Base-by-base conservation (phyloP, 2,113 vertebrate species). In the Pachypanchax playfairii region DNA sequence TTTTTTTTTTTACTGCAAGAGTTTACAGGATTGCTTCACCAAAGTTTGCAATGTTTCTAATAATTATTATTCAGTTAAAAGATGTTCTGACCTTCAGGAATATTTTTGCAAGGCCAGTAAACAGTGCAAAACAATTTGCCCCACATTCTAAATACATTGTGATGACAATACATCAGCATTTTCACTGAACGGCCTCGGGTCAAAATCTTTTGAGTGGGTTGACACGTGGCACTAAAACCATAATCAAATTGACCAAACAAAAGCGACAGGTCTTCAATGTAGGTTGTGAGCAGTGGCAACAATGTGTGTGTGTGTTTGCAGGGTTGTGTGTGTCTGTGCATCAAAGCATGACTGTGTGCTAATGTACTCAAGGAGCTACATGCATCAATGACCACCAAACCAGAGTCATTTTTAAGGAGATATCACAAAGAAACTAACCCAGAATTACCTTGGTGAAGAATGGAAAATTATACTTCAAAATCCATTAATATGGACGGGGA, bases 91-190 rank as follows among this genome's bases (percentile, higher is more conserved):
- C 73, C 60, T 86, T 83, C 73, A 55, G 28, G 70, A 20, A 35
- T 38, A 11, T 2, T 55, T 26, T 47, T 6, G 28, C 13, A 41
- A 54, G 39, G 31, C 33, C 50, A 41, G 24, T 6, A 58, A 42
- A 18, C 58, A 65, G 33, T 17, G 58, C 1, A 4, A 41, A 71
- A 44, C 17, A 71, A 53, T 79, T 28, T 78, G 85, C 15, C 77
- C 81, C 66, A 81, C 54, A 85, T 79, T 71, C 7, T 51, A 64
- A 65, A 84, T 72, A 68, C 29, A 61, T 36, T 24, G 58, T 65
- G 69, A 77, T 85, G 80, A 83, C 84, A 83, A 82, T 71, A 73
- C 69, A 73, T 65, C 66, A 77, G 62, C 39, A n/a, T 77, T 77
- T 87, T 61, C 39, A 29, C 69, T 70, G 70, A 70, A 87, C 65